Percentiles rank a stretch among this genome's conserved stretches.
Conservation (phyloP, 2,797 vertebrate species). For the Myotis vivesi region DNA sequence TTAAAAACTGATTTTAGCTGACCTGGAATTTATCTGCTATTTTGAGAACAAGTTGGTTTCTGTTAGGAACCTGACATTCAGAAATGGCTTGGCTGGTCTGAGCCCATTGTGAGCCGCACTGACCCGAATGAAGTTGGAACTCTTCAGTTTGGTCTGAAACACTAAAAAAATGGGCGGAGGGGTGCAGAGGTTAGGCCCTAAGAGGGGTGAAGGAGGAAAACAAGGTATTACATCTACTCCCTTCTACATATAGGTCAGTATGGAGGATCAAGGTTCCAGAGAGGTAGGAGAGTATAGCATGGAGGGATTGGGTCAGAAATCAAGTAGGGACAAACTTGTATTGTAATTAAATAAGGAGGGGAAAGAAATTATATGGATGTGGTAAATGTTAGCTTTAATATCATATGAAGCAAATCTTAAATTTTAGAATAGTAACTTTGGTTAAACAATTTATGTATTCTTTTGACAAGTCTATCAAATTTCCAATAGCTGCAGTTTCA, state of each 20-base stretch:
- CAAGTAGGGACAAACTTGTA: neutral
- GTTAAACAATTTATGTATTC: neutral
- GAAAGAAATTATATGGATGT: neutral
- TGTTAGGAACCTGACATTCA: neutral
- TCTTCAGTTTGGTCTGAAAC: neutral
- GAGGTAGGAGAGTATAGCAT: neutral
- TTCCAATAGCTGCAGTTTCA: neutral
- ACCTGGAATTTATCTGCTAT: neutral
- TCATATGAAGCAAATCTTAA: neutral
- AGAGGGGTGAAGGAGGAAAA: neutral
- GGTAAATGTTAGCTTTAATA: neutral
- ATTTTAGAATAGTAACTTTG: neutral
- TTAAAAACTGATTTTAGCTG: slow-evolving; percentile 17
- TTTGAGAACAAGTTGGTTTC: neutral
- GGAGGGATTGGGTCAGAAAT: neutral
- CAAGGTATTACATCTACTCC: neutral
- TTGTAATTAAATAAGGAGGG: neutral
- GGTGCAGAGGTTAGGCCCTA: neutral
- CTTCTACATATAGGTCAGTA: neutral
- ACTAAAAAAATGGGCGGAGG: neutral
- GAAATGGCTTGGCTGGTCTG: neutral
- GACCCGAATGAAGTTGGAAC: neutral
- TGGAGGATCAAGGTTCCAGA: neutral
- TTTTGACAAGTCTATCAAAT: neutral
- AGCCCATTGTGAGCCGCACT: neutral